These are phyloP conservation scores for Centrocercus urophasianus DNA, from an alignment of 2,113 vertebrate genomes.

Conservation along the genomic window DNA sequence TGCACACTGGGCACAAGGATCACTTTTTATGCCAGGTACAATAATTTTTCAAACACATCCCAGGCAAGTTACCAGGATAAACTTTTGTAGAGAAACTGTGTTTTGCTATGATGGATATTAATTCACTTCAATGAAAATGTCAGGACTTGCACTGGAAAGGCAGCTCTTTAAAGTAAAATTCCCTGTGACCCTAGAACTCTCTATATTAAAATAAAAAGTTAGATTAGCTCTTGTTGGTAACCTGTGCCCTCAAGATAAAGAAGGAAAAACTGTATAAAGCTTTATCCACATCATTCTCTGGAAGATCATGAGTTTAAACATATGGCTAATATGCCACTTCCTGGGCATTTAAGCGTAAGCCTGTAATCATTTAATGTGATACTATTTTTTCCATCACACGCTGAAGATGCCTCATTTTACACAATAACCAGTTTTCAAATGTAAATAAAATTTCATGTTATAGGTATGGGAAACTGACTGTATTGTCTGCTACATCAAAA, in stretches of 20 bases:
- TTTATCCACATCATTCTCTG: background rate
- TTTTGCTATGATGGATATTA: slow-evolving; percentile 32
- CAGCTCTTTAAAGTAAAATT: slow-evolving; percentile 9
- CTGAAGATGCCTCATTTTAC: background rate
- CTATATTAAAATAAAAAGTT: slow-evolving; percentile 17
- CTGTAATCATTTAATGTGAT: background rate
- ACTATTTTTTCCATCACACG: background rate
- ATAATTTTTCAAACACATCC: slow-evolving; percentile 64
- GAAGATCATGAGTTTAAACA: slow-evolving; percentile 44
- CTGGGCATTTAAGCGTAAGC: background rate
- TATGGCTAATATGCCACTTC: background rate
- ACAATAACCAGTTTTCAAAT: background rate
- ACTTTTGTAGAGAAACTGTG: background rate
- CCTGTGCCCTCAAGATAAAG: background rate
- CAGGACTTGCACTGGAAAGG: slow-evolving; percentile 4
- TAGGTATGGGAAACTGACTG: background rate
- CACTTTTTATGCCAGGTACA: slow-evolving; percentile 23
- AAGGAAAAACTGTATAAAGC: background rate
- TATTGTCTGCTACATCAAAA: background rate
- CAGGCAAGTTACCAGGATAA: slow-evolving; percentile 44
- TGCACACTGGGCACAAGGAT: background rate
- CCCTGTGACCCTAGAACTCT: background rate
- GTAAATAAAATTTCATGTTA: background rate
- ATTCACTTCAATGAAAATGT: slow-evolving; percentile 27
- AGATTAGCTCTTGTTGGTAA: slow-evolving; percentile 33